A percentile compares a stretch with the other conserved stretches of the same genome.
These are phyloP conservation scores for Teleogryllus oceanicus DNA, from an alignment of 2,888 invertebrate genomes.

Conservation along the genomic window DNA sequence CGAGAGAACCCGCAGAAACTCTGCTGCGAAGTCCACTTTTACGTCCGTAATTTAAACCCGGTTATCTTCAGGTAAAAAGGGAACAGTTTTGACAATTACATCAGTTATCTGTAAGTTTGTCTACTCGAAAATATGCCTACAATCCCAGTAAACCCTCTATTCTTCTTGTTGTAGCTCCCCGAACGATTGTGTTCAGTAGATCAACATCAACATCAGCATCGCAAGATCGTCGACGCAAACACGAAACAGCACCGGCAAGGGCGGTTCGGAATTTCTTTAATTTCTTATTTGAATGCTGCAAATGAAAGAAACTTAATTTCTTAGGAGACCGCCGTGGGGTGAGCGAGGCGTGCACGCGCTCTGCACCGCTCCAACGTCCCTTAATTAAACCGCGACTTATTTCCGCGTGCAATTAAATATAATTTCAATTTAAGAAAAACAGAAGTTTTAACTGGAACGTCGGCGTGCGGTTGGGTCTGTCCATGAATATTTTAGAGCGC, in stretches of 20 bases:
- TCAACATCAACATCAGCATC: too few relatives aligned
- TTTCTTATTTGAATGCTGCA: constrained; percentile 9
- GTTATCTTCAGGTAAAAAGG: too few relatives aligned
- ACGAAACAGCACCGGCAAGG: not conserved
- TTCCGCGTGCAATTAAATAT: constrained; percentile 18
- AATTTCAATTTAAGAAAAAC: constrained; percentile 18
- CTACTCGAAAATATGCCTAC: too few relatives aligned
- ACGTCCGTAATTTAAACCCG: too few relatives aligned
- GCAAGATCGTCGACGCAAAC: not conserved
- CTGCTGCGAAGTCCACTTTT: too few relatives aligned
- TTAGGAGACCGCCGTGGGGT: not conserved
- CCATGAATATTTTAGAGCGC: constrained; percentile 18
- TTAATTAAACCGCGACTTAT: constrained; percentile 18
- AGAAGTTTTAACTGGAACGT: constrained; percentile 10
- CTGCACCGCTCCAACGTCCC: not conserved
- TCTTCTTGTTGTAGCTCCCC: too few relatives aligned
- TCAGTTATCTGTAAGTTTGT: too few relatives aligned
- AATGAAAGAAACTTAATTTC: constrained; percentile 18
- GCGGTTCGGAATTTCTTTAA: not conserved
- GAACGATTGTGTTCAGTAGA: too few relatives aligned
- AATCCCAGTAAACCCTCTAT: too few relatives aligned
- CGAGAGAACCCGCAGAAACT: too few relatives aligned
- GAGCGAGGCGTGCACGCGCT: not conserved
- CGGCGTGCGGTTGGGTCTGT: not conserved
- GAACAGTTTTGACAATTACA: too few relatives aligned